Evolutionary conservation across 2,888 invertebrate genomes (phyloP).

Genomic region (Opisthograptis luteolata): DNA sequence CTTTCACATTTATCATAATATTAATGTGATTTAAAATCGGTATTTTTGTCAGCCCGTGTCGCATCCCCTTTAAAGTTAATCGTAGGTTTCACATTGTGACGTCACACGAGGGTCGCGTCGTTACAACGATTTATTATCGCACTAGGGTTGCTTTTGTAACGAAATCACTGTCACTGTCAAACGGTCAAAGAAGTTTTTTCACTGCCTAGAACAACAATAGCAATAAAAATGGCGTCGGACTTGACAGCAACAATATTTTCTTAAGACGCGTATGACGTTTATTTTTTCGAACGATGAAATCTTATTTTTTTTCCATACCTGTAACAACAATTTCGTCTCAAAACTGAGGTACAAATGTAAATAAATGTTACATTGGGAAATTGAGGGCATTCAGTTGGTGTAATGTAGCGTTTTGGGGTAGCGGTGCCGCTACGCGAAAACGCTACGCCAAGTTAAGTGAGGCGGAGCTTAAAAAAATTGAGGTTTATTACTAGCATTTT

Average conservation of each 20-base stretch:
- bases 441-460: no score
- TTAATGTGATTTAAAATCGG: neutral
- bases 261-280: neutral
- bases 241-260: neutral
- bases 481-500: no score
- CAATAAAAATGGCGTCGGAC: neutral
- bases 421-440: no score
- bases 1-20: no score
- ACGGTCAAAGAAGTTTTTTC: neutral
- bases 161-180: conserved; percentile 8
- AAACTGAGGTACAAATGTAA: neutral
- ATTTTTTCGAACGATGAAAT: neutral
- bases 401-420: no score
- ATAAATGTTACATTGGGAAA: neutral
- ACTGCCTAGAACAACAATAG: neutral
- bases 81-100: neutral
- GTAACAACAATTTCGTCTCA: neutral
- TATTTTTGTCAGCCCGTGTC: neutral
- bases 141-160: neutral
- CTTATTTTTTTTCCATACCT: no score
- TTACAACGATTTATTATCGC: neutral
- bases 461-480: no score
- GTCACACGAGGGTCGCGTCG: neutral
- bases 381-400: no score
- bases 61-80: neutral